Percentiles rank a stretch among this genome's conserved stretches.
These are phyloP conservation scores for Troglohyphantes excavatus DNA, from an alignment of 2,888 invertebrate species.

Conservation along the genomic window DNA sequence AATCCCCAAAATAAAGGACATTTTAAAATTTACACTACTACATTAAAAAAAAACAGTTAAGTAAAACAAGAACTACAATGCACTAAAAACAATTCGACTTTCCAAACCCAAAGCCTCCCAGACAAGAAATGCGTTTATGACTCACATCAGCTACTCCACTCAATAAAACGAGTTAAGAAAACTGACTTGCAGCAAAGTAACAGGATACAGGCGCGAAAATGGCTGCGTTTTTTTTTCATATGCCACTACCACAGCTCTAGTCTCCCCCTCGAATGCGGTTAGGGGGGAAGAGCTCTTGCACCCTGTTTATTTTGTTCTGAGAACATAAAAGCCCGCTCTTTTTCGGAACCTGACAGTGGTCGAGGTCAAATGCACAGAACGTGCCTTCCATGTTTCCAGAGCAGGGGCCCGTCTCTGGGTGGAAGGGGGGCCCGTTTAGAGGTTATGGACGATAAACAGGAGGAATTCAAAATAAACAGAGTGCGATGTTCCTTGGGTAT, in stretches of 20 bases:
- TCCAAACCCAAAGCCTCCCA: not conserved
- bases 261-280: not conserved
- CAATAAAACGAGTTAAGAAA: not conserved
- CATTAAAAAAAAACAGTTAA: not conserved
- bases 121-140: not conserved
- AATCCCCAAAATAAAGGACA: too few relatives aligned
- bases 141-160: not conserved
- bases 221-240: not conserved
- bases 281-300: not conserved
- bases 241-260: not conserved
- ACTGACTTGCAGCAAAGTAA: not conserved
- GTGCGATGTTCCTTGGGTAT: too few relatives aligned
- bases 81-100: not conserved
- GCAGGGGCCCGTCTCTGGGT: not conserved
- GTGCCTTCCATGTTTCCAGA: constrained; percentile 15
- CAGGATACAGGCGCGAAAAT: not conserved
- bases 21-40: too few relatives aligned
- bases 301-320: constrained; percentile 29
- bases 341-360: constrained; percentile 14
- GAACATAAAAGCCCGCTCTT: constrained; percentile 8
- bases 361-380: constrained; percentile 29
- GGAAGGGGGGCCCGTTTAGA: not conserved
- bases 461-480: constrained; percentile 31
- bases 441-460: not conserved
- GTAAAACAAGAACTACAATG: not conserved